These are phyloP conservation scores for Zaprionus bogoriensis DNA, from an alignment of 2,888 invertebrate species.

Conservation along the genomic window DNA sequence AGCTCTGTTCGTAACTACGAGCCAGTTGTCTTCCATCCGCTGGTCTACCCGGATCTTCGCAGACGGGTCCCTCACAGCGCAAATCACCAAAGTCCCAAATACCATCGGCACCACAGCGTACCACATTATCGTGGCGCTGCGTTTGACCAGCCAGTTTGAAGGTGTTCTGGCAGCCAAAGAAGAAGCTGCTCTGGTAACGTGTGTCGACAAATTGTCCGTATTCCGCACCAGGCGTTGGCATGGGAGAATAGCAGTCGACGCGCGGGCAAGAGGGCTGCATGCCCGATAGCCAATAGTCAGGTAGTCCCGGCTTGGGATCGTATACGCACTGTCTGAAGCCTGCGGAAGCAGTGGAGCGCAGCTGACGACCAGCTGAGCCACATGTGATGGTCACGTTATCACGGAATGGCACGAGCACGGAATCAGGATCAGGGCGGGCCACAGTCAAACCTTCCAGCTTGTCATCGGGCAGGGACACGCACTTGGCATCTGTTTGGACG, in stretches of 20 bases:
- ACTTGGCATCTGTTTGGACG: constrained; percentile 89
- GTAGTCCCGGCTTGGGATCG: constrained; percentile 94
- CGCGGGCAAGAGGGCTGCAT: constrained; percentile 93
- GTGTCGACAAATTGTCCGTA: constrained; percentile 95
- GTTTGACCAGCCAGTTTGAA: constrained; percentile 97
- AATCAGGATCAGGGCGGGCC: constrained; percentile 90
- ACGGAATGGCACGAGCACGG: constrained; percentile 93
- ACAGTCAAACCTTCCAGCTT: constrained; percentile 93
- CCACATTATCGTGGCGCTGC: constrained; percentile 94
- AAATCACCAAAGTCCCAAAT: constrained; percentile 99
- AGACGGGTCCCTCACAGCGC: constrained; percentile 96
- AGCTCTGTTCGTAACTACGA: constrained; percentile 93
- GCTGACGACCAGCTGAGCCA: constrained; percentile 88
- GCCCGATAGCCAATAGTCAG: constrained; percentile 96
- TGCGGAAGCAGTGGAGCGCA: constrained; percentile 92
- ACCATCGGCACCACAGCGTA: constrained; percentile 94
- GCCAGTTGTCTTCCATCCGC: constrained; percentile 95
- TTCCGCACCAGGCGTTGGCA: constrained; percentile 96
- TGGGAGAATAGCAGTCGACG: constrained; percentile 94
- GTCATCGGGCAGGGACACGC: constrained; percentile 94
- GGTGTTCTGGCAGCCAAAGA: constrained; percentile 97
- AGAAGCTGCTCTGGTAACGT: constrained; percentile 95
- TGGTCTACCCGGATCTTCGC: constrained; percentile 97
- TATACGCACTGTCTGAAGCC: constrained; percentile 97
- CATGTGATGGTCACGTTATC: constrained; percentile 95